Conservation (phyloP, 2,888 invertebrate species). For the Panzeria rudis region DNA sequence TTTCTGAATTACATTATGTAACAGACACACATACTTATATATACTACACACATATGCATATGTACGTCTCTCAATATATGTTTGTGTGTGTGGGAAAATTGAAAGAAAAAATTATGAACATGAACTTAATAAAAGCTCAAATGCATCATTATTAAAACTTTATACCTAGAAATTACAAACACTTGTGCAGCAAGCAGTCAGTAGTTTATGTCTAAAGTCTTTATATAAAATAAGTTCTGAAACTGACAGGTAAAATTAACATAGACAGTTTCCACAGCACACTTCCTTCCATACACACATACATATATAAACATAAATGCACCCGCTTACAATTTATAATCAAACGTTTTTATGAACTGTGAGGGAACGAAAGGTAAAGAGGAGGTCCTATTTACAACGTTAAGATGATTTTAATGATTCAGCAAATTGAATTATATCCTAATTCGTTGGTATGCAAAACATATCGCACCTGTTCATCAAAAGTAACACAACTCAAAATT, state of each 20-base stretch:
- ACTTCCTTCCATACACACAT: neutral
- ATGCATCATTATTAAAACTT: slow-evolving; percentile 64
- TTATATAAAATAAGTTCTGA: slow-evolving; percentile 45
- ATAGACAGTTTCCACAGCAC: slow-evolving; percentile 25
- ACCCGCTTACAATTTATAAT: slow-evolving; percentile 1
- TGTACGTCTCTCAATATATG: neutral
- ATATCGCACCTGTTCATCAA: too few species aligned
- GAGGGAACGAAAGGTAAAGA: neutral
- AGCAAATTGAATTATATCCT: slow-evolving; percentile 40
- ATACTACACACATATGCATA: neutral
- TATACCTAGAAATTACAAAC: slow-evolving; percentile 34
- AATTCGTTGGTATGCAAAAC: neutral
- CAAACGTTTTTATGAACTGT: neutral
- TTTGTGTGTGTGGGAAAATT: neutral
- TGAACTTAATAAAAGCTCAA: slow-evolving; percentile 64
- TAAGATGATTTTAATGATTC: slow-evolving; percentile 44
- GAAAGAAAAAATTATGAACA: slow-evolving; percentile 29
- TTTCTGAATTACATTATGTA: neutral
- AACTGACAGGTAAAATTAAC: slow-evolving; percentile 54
- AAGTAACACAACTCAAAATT: too few species aligned
- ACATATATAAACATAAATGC: neutral
- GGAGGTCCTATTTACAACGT: slow-evolving; percentile 29
- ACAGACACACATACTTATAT: too few species aligned
- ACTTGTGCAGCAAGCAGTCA: neutral
- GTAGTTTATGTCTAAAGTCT: slow-evolving; percentile 33